Evolutionary conservation across 2,888 invertebrate genomes (phyloP), one percentile per base, ranked within the genome.

Genomic region (Eupithecia pulchellata): DNA sequence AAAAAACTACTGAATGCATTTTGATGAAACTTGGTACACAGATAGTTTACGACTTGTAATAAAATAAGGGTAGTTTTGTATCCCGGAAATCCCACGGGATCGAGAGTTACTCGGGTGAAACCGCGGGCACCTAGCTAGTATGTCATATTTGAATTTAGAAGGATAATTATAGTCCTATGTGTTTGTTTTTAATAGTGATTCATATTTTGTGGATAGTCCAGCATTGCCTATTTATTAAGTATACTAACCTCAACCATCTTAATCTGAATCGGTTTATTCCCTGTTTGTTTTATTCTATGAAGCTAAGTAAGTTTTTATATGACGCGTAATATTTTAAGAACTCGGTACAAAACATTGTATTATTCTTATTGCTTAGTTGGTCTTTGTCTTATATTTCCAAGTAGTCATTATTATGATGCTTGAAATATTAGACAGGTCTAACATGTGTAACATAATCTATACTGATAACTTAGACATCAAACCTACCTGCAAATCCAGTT

Each of bases 401-500:
- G 39, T 39, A 39, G 5, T 36, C 36, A 36, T 36, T 36, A 14
- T 36, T 36, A 14, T 36, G 17, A 17, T 36, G 17, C 17, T 36
- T 14, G 36, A 36, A 36, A n/a, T n/a, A n/a, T n/a, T n/a, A n/a
- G n/a, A n/a, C 14, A 6, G n/a, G 42, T n/a, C 8, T n/a, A 42
- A 42, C 42, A 0, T 20, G n/a, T 42, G 9, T 52, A 52, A 52
- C 25, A 11, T 9, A 47, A 58, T 57, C 29, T 29, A 32, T 60
- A 30, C 32, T 30, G 30, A 60, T 60, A 58, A 25, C 13, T 52
- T 60, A 32, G 20, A 66, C 27, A 57, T 60, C 71, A 32, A 52
- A 62, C 39, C 30, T 89, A 97, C 97, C 95, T 98, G 98, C 81
- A 98, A 94, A 87, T 98, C 97, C 66, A 99, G 91, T 89, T 99